These are phyloP conservation scores for Hydra vulgaris DNA, from an alignment of 30 jellyfish, hydroid and myxozoan genomes.

Conservation along the genomic window DNA sequence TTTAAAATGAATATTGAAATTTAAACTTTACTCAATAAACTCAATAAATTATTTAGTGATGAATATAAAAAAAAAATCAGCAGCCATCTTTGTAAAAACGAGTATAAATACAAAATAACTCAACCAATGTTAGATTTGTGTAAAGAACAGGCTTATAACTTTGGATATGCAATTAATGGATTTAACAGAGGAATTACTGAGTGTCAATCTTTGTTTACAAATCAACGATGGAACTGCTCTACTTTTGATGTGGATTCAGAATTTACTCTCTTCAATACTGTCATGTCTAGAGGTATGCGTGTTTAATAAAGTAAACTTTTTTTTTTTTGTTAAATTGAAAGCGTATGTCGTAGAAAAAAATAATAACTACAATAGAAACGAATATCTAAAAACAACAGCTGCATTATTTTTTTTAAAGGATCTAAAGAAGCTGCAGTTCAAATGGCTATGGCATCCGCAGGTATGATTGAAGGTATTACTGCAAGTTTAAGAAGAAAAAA, in stretches of 20 bases:
- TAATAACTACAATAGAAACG: too few relatives aligned
- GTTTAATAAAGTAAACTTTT: neutral
- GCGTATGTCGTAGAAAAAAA: too few relatives aligned
- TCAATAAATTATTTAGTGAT: too few relatives aligned
- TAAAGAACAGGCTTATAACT: constrained; percentile 38
- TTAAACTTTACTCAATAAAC: too few relatives aligned
- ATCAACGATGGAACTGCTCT: constrained; percentile 87
- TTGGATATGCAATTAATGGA: constrained; percentile 51
- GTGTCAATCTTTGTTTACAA: constrained; percentile 48
- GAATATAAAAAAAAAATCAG: neutral
- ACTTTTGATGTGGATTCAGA: constrained; percentile 36
- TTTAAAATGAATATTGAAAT: too few relatives aligned
- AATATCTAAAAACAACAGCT: too few relatives aligned
- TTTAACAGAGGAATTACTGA: constrained; percentile 55
- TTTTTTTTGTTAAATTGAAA: too few relatives aligned
- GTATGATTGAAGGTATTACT: constrained; percentile 70
- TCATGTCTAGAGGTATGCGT: constrained; percentile 83
- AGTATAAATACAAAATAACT: neutral
- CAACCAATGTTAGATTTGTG: constrained; percentile 27
- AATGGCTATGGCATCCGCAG: constrained; percentile 95
- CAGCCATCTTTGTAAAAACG: neutral
- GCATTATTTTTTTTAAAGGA: constrained; percentile 16
- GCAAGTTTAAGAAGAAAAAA: constrained; percentile 39
- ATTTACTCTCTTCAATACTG: constrained; percentile 51
- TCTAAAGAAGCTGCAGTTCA: constrained; percentile 82